A percentile compares a stretch with the other conserved stretches of the same genome.
These are phyloP conservation scores for Drosophila nasuta DNA, from an alignment of 1,140 invertebrate species.

Conservation along the genomic window DNA sequence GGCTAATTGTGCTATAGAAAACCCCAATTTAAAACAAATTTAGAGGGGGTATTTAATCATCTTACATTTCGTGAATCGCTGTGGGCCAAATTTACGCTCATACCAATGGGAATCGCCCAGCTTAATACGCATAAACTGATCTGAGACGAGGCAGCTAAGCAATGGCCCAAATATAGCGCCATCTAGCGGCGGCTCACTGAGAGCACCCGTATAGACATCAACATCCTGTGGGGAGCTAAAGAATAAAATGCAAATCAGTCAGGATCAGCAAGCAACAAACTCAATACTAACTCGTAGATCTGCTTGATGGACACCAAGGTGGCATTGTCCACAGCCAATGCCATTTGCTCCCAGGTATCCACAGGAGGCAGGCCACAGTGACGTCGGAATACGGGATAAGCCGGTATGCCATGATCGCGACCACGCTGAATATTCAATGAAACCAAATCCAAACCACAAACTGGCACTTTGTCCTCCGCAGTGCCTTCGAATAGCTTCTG, in stretches of 20 bases:
- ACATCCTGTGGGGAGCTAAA: conserved; percentile 91
- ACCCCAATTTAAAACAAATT: not conserved
- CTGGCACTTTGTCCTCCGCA: conserved; percentile 58
- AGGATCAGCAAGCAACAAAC: not conserved
- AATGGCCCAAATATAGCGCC: conserved; percentile 93
- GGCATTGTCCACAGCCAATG: conserved; percentile 87
- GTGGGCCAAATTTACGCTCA: conserved; percentile 88
- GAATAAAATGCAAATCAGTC: not conserved
- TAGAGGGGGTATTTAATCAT: not conserved
- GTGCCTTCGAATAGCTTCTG: conserved; percentile 88
- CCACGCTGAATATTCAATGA: conserved; percentile 95
- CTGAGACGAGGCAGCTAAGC: conserved; percentile 92
- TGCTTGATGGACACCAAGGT: conserved; percentile 87
- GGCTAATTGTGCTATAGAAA: conserved; percentile 89
- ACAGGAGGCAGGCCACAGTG: conserved; percentile 90
- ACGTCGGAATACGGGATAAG: conserved; percentile 91
- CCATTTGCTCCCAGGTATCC: conserved; percentile 91
- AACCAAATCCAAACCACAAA: conserved; percentile 93
- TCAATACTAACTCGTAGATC: conserved; percentile 87
- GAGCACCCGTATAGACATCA: conserved; percentile 93
- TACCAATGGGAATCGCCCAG: conserved; percentile 95
- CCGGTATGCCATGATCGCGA: conserved; percentile 94
- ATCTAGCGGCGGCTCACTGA: conserved; percentile 90
- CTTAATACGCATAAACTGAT: conserved; percentile 93
- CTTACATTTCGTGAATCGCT: conserved; percentile 90